These are phyloP conservation scores for Hippasteria phrygiana DNA, from an alignment of 53 echinoderm and acorn worm species.

Conservation along the genomic window DNA sequence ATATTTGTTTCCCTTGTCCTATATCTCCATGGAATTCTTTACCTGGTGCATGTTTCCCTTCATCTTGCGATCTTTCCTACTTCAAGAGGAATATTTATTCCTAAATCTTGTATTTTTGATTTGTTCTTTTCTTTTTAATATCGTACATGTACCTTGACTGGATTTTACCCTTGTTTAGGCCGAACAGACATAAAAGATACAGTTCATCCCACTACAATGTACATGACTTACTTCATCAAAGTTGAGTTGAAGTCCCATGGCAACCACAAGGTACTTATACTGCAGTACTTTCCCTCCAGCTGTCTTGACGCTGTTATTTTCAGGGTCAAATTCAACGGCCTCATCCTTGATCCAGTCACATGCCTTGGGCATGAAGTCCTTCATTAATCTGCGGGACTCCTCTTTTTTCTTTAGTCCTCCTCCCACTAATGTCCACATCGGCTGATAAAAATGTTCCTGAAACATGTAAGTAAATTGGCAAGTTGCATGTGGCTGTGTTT, in stretches of 20 bases:
- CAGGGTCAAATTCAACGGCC: slow-evolving; percentile 88
- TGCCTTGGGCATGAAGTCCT: slow-evolving; percentile 76
- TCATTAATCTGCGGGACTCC: slow-evolving; percentile 75
- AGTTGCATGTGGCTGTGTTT: too few species aligned
- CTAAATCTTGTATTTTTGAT: too few species aligned
- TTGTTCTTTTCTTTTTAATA: too few species aligned
- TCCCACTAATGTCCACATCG: slow-evolving; percentile 95
- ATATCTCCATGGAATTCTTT: too few species aligned
- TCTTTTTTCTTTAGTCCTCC: slow-evolving; percentile 86
- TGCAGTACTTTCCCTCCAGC: slow-evolving; percentile 75
- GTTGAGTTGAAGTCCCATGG: slow-evolving; percentile 86
- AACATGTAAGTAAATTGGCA: not conserved
- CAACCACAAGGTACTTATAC: slow-evolving; percentile 92
- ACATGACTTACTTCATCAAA: slow-evolving; percentile 84
- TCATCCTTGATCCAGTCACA: slow-evolving; percentile 87
- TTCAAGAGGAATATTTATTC: too few species aligned
- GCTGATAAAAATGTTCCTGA: slow-evolving; percentile 82
- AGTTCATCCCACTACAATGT: too few species aligned
- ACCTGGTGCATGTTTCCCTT: too few species aligned
- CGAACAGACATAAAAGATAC: not conserved
- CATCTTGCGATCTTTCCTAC: too few species aligned
- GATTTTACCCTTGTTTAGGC: too few species aligned
- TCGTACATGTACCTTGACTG: too few species aligned
- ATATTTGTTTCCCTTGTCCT: too few species aligned
- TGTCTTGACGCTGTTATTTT: slow-evolving; percentile 83